Base-by-base conservation (phyloP, 1,140 invertebrate species). In the Psilanteris sp. region DNA sequence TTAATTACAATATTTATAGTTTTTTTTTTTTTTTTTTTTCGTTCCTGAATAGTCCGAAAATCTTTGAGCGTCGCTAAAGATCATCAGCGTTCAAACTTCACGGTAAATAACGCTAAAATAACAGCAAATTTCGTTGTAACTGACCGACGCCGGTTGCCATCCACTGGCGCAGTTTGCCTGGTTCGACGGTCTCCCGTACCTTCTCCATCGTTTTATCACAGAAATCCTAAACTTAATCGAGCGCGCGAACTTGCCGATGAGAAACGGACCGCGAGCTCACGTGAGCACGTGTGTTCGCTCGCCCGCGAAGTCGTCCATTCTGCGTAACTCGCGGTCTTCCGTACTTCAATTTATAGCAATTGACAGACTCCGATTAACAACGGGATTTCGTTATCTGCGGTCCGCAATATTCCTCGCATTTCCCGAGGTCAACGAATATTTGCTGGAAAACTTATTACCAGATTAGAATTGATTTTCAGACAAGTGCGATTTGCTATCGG, bases 161-260 rank as follows among this genome's bases (percentile, higher is more conserved):
- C 46, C 82, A 67, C 22, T 86, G 85, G 5, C 77, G 78, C 14
- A 52, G 41, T 50, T 79, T 85, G 29, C 84, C 84, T 6, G 83
- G 74, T 14, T 80, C 77, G 7, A 16, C 8, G 5, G 8, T 1
- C n/a, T 10, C 4, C 11, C 74, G 55, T 3, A 66, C 20, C 36
- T 72, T 77, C 37, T 77, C 14, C 46, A 52, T 48, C 39, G 14
- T 24, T 41, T n/a, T n/a, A n/a, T n/a, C n/a, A n/a, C 9, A 24
- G 16, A 10, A 10, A 27, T 6, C 7, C 9, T 6, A 44, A 27
- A 32, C 52, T 26, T 9, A 9, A n/a, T 2, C 50, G 50, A 20
- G 1, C 5, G 10, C 54, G 7, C 36, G 36, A 61, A 16, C n/a
- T 22, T 10, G 14, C 0, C 3, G n/a, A 39, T n/a, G 0, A 52